Conservation (phyloP, 2,888 invertebrate genomes). For the Busseola fusca region DNA sequence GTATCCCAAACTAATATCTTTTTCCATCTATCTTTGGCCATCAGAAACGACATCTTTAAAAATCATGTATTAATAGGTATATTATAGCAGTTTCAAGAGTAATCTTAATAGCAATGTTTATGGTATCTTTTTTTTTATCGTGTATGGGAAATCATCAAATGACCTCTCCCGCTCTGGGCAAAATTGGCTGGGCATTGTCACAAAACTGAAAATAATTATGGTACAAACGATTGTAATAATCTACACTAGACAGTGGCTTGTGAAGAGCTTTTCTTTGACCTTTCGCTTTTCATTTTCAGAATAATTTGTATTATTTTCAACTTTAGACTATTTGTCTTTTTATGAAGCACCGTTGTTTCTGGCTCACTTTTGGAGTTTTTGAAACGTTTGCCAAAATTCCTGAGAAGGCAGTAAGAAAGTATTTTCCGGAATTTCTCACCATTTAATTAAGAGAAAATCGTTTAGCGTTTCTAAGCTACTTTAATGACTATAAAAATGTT, state of each 20-base stretch:
- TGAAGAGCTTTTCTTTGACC: conserved; percentile 6
- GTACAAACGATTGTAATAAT: background rate
- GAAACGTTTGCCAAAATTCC: background rate
- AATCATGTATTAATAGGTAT: background rate
- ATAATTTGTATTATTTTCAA: background rate
- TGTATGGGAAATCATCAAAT: too few relatives aligned
- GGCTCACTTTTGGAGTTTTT: background rate
- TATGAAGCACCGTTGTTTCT: too few relatives aligned
- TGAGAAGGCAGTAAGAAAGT: background rate
- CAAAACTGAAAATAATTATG: background rate
- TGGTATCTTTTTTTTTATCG: too few relatives aligned
- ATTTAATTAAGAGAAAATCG: background rate
- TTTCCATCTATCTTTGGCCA: background rate
- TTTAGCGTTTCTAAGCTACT: background rate
- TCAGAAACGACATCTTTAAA: background rate
- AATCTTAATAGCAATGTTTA: background rate
- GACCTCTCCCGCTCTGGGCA: too few relatives aligned
- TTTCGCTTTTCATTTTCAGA: background rate
- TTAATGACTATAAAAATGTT: conserved; percentile 34
- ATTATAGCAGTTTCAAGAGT: conserved; percentile 3
- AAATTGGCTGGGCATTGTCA: too few relatives aligned
- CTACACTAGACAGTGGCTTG: background rate
- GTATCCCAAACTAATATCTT: background rate
- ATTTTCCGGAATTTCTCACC: background rate
- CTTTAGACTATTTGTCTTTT: background rate